These are phyloP conservation scores for Bergia puertoricense DNA, from an alignment of 92 coral and sea anemone species.

Conservation along the genomic window DNA sequence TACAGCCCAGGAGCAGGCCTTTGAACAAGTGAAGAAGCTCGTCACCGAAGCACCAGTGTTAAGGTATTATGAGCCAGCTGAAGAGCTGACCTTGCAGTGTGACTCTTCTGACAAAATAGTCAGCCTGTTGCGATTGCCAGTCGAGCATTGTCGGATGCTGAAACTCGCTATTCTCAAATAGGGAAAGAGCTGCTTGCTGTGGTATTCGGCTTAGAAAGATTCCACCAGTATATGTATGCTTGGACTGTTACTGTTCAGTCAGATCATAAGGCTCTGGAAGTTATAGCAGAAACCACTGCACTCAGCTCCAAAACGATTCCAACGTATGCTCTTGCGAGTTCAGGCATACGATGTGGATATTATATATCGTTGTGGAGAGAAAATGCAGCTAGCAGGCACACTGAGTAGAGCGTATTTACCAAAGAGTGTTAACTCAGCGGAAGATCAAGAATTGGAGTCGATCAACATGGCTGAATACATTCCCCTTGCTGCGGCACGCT, in stretches of 20 bases:
- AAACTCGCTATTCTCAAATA: slow-evolving; percentile 16
- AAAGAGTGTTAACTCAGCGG: no score
- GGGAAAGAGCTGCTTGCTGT: slow-evolving; percentile 50
- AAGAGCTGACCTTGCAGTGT: slow-evolving; percentile 49
- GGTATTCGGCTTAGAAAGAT: slow-evolving; percentile 31
- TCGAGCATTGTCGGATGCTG: slow-evolving; percentile 33
- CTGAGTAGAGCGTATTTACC: background rate
- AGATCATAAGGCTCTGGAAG: slow-evolving; percentile 46
- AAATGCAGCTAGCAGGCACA: slow-evolving; percentile 38
- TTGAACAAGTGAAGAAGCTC: slow-evolving; percentile 1
- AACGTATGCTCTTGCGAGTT: slow-evolving; percentile 4
- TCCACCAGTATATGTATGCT: slow-evolving; percentile 34
- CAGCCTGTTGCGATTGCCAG: slow-evolving; percentile 44
- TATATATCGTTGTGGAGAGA: slow-evolving; percentile 18
- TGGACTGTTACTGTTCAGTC: slow-evolving; percentile 35
- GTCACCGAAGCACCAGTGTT: slow-evolving; percentile 18
- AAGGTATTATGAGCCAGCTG: background rate
- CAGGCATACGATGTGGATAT: slow-evolving; percentile 32
- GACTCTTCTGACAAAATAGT: slow-evolving; percentile 33
- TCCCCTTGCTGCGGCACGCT: no score
- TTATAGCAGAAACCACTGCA: slow-evolving; percentile 13
- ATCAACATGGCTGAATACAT: no score
- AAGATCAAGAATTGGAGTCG: no score
- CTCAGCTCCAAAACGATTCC: slow-evolving; percentile 27
- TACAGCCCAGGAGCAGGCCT: slow-evolving; percentile 28